These are phyloP conservation scores for Metopolophium dirhodum DNA, from an alignment of 1,140 invertebrate species.

Conservation along the genomic window DNA sequence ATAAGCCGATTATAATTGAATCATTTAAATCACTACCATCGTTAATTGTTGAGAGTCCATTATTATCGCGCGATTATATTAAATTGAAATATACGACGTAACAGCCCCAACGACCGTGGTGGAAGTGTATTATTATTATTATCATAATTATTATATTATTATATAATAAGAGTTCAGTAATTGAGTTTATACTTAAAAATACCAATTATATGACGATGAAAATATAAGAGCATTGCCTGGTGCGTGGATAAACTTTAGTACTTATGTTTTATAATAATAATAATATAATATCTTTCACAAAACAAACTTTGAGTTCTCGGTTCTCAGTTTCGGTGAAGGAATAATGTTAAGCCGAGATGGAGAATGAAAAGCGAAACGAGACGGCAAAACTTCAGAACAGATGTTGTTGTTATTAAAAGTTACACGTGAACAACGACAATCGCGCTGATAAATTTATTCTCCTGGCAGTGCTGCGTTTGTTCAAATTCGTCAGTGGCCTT, in stretches of 20 bases:
- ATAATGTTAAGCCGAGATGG: not conserved
- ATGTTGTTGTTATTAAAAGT: conserved; percentile 52
- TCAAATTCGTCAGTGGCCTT: not conserved
- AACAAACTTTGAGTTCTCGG: conserved; percentile 19
- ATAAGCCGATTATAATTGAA: not conserved
- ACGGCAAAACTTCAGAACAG: conserved; percentile 44
- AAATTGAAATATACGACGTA: not conserved
- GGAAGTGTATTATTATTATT: not conserved
- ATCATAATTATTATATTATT: not conserved
- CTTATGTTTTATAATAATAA: conserved; percentile 13
- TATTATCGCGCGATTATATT: not conserved
- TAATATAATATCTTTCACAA: not conserved
- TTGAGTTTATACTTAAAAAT: conserved; percentile 10
- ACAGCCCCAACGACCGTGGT: not conserved
- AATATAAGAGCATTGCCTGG: not conserved
- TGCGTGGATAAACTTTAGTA: not conserved
- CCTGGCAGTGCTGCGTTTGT: not conserved
- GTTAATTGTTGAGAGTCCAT: not conserved
- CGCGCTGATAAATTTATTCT: conserved; percentile 1
- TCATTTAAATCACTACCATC: not conserved
- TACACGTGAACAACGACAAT: conserved; percentile 23
- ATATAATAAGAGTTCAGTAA: not conserved
- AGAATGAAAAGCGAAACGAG: not conserved
- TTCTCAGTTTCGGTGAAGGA: conserved; percentile 3
- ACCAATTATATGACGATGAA: not conserved